phyloP scores from a whole-genome alignment of 2,797 vertebrate species.

The Platalea minor region DNA sequence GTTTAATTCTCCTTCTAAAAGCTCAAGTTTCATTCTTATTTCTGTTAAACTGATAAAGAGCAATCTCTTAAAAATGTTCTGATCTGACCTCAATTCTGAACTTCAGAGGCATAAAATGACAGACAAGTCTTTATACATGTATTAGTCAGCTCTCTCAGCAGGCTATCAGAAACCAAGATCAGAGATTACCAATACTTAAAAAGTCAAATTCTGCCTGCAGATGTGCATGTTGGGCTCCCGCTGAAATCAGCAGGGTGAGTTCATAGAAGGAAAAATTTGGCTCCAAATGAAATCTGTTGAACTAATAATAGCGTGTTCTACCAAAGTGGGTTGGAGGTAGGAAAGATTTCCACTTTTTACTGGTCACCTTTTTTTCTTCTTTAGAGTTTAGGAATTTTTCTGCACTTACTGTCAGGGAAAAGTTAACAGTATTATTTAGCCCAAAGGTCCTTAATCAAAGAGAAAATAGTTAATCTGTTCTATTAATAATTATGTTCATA shows the following conservation, averaged over 20 bases:
- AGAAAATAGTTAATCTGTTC: background rate
- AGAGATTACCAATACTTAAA: constrained; percentile 52
- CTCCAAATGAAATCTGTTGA: constrained; percentile 12
- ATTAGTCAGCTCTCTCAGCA: constrained; percentile 44
- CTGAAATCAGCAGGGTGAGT: constrained; percentile 35
- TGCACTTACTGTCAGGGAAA: background rate
- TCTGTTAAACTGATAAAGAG: constrained; percentile 15
- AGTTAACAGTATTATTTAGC: background rate
- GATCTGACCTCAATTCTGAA: constrained; percentile 34
- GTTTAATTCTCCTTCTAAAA: constrained; percentile 5
- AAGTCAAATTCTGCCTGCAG: constrained; percentile 34
- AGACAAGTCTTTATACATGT: constrained; percentile 14
- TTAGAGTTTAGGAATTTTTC: background rate
- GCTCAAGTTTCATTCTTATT: background rate
- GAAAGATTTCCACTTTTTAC: background rate
- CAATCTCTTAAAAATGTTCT: background rate
- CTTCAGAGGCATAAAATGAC: constrained; percentile 16
- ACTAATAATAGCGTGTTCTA: constrained; percentile 34
- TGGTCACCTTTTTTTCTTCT: background rate
- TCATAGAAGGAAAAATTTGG: background rate
- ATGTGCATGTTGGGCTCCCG: constrained; percentile 6
- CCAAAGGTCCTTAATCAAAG: background rate
- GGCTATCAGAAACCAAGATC: constrained; percentile 31
- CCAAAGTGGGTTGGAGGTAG: background rate
- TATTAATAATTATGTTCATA: background rate